phyloP scores from a whole-genome alignment of 2,888 invertebrate species.

The Acrocyrtus sp. region DNA sequence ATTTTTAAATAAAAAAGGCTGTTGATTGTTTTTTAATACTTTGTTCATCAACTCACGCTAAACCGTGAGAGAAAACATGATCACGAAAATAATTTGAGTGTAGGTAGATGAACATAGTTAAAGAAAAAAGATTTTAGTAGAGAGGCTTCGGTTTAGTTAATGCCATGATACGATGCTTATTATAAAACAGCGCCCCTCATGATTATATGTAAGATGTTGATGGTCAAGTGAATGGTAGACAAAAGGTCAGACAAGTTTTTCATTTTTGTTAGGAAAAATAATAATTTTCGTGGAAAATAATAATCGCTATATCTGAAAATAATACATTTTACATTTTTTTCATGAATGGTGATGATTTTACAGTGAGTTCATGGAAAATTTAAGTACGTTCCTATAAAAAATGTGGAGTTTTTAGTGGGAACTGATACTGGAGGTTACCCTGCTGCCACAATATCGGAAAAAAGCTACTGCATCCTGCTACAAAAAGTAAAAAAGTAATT shows the following conservation, averaged over 20 bases:
- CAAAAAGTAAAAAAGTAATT: too few relatives aligned
- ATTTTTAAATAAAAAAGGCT: background rate
- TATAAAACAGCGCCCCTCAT: slow-evolving; percentile 1
- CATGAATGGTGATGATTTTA: too few relatives aligned
- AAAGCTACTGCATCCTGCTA: too few relatives aligned
- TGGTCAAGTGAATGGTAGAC: background rate
- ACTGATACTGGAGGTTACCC: too few relatives aligned
- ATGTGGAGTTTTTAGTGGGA: too few relatives aligned
- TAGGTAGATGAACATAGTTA: too few relatives aligned
- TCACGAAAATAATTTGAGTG: slow-evolving; percentile 35
- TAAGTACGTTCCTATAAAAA: too few relatives aligned
- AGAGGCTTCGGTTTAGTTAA: slow-evolving; percentile 3
- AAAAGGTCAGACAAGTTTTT: slow-evolving; percentile 31
- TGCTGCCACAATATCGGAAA: too few relatives aligned
- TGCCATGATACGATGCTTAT: background rate
- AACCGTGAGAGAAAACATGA: slow-evolving; percentile 49
- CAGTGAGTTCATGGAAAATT: too few relatives aligned
- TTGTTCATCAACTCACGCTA: slow-evolving; percentile 19
- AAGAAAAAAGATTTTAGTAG: background rate
- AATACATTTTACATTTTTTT: too few relatives aligned
- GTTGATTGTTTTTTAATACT: background rate
- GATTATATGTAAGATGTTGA: slow-evolving; percentile 16
- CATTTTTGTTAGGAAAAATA: slow-evolving; percentile 27
- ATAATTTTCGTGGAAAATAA: slow-evolving; percentile 32
- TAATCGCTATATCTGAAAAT: too few relatives aligned